These are phyloP conservation scores for Nasonovia ribisnigri DNA, from an alignment of 2,888 invertebrate genomes.

Conservation along the genomic window DNA sequence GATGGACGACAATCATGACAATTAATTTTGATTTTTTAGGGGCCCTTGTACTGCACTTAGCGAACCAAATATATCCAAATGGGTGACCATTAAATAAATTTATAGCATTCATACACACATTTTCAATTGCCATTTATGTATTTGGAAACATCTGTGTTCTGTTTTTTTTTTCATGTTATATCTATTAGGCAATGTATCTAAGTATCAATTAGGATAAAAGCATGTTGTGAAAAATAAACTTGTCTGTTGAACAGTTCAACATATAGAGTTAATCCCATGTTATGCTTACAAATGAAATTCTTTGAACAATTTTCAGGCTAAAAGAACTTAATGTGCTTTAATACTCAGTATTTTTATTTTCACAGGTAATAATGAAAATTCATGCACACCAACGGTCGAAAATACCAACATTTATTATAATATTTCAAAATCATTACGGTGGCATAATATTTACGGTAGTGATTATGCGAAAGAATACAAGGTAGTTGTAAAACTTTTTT, in stretches of 20 bases:
- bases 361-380: background rate
- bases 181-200: background rate
- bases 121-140: constrained; percentile 51
- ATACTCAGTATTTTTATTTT: background rate
- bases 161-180: constrained; percentile 19
- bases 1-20: background rate
- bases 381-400: background rate
- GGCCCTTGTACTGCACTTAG: background rate
- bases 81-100: constrained; percentile 42
- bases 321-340: background rate
- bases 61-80: constrained; percentile 27
- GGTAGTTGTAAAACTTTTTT: background rate
- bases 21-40: constrained; percentile 14
- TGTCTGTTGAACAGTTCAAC: background rate
- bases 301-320: background rate
- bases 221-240: background rate
- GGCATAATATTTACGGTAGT: background rate
- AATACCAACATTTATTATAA: background rate
- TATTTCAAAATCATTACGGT: background rate
- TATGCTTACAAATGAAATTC: background rate
- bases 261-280: background rate
- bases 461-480: background rate
- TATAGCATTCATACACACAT: constrained; percentile 27
- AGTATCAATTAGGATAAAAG: constrained; percentile 52
- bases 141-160: constrained; percentile 55